Conservation (phyloP, 2,888 invertebrate species). For the Falcaria lacertinaria region DNA sequence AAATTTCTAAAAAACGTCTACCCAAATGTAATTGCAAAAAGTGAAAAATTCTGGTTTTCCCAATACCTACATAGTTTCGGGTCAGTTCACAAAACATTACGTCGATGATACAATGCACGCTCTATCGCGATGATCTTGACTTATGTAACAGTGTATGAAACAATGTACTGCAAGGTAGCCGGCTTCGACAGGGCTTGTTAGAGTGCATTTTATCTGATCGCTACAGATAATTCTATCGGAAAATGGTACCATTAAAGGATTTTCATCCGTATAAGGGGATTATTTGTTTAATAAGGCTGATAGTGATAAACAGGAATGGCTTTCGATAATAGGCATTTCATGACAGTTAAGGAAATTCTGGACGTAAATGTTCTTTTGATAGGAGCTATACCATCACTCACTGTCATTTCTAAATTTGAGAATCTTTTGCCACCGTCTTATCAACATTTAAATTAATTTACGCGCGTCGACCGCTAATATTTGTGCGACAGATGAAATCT, state of each 20-base stretch:
- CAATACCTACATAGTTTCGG: background rate
- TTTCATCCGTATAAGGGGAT: background rate
- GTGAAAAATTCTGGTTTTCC: background rate
- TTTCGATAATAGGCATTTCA: too few species aligned
- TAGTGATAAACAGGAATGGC: too few species aligned
- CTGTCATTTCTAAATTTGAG: background rate
- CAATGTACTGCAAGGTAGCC: conserved; percentile 20
- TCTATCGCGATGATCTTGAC: conserved; percentile 29
- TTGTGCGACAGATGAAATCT: background rate
- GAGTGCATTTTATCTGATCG: conserved; percentile 3
- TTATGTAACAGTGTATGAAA: conserved; percentile 20
- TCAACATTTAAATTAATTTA: background rate
- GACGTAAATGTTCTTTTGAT: too few species aligned
- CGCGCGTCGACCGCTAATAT: background rate
- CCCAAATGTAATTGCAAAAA: too few species aligned
- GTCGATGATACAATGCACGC: conserved; percentile 8
- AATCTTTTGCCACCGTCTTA: background rate
- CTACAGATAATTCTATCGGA: background rate
- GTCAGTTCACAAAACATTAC: background rate
- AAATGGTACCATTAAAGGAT: background rate
- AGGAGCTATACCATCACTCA: background rate
- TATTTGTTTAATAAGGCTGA: too few species aligned
- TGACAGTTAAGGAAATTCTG: too few species aligned
- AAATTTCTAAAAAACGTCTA: too few species aligned
- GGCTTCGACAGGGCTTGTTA: conserved; percentile 10